Base-by-base conservation (phyloP, 2,797 vertebrate species). In the Channa striata region DNA sequence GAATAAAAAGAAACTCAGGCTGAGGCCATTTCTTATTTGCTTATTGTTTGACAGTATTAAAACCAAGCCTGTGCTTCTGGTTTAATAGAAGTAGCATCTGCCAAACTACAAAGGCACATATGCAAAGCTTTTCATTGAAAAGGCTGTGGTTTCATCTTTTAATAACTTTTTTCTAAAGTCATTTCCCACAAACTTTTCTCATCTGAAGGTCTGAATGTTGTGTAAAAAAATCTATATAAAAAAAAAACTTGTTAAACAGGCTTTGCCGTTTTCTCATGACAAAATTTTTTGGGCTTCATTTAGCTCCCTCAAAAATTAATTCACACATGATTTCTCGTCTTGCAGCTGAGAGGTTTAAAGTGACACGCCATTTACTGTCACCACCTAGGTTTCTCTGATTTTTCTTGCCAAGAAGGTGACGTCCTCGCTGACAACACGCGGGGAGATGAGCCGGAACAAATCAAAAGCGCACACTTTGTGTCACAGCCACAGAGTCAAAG, bases 361-460 rank as follows among this genome's bases (percentile, higher is more conserved):
- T 48, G 63, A 66, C 72, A 68, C 47, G 56, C 53, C 8, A 8
- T 17, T 56, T 21, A 16, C 57, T 44, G 44, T 51, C 40, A 14
- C 44, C 25, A 20, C 30, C 47, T 11, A 1, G 2, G 52, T 51
- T 60, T 63, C 59, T 69, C n/a, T n/a, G 53, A 54, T 75, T 73
- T 70, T 66, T 44, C 39, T 59, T 21, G 48, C 71, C 66, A 54
- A 33, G 43, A 59, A 56, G 65, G 63, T 23, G 64, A 76, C 60
- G 5, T 46, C 61, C 67, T 25, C 47, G 68, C 70, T 82, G 83
- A 78, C 72, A 57, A 53, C 67, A 77, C 10, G 68, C 68, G 6
- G 63, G 34, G 71, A 78, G 75, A 76, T 9, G 37, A 80, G 80
- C 69, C 49, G 78, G 79, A 83, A 87, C 84, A 84, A 81, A 87